Conservation (phyloP, 2,113 vertebrate species). For the Pogonocichla stellata region DNA sequence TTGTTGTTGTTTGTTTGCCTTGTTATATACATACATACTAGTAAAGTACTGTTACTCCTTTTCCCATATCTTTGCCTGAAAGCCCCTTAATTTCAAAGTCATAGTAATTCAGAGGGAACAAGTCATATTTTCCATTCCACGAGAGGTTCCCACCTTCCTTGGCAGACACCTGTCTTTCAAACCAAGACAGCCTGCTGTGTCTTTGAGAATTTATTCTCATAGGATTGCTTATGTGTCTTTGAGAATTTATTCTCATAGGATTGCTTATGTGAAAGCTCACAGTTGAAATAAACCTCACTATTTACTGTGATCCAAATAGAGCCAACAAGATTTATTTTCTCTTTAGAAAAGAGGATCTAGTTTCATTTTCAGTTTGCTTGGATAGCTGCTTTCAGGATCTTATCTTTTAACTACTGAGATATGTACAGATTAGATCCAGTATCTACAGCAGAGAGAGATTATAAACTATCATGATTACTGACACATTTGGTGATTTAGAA, state of each 20-base stretch:
- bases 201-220: neutral
- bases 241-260: neutral
- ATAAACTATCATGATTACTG: neutral
- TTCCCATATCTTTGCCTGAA: neutral
- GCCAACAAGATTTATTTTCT: neutral
- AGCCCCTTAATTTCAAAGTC: too few species aligned
- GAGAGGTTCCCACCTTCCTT: neutral
- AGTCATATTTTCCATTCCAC: neutral
- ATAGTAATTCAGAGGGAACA: accelerated
- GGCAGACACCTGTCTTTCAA: neutral
- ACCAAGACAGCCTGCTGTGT: neutral
- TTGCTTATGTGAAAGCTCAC: neutral
- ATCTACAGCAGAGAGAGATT: neutral
- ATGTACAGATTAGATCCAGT: neutral
- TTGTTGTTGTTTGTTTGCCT: too few species aligned
- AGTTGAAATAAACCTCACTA: neutral
- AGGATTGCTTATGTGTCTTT: neutral
- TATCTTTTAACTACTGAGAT: neutral
- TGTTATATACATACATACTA: too few species aligned
- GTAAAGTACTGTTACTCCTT: too few species aligned
- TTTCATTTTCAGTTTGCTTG: neutral
- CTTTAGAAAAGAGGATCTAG: neutral
- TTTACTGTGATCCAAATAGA: neutral
- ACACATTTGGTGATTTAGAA: neutral
- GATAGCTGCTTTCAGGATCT: neutral